These are phyloP conservation scores for Brachycybe producta DNA, from an alignment of 2,888 invertebrate species.

Conservation along the genomic window DNA sequence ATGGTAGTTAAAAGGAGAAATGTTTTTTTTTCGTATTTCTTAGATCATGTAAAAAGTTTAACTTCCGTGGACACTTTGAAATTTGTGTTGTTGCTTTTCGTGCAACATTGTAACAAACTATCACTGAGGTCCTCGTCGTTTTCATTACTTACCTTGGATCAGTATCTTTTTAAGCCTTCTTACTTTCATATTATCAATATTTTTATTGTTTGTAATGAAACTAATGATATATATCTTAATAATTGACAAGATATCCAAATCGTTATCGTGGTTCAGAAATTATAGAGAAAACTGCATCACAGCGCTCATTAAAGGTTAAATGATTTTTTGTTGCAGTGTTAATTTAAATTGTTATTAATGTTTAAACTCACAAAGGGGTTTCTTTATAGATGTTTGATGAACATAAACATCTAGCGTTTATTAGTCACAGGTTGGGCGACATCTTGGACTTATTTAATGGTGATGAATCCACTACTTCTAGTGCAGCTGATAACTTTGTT, in stretches of 20 bases:
- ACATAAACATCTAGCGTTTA: slow-evolving; percentile 15
- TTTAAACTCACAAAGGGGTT: neutral
- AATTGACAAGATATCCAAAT: slow-evolving; percentile 11
- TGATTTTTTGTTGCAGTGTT: neutral
- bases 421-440: slow-evolving; percentile 12
- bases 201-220: neutral
- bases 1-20: neutral
- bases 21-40: neutral
- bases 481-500: neutral
- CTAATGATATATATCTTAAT: slow-evolving; percentile 1
- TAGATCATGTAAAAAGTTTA: slow-evolving; percentile 18
- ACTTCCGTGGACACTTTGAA: slow-evolving; percentile 18
- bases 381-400: slow-evolving; percentile 16
- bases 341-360: neutral
- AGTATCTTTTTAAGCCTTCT: slow-evolving; percentile 16
- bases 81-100: slow-evolving; percentile 17
- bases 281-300: slow-evolving; percentile 8
- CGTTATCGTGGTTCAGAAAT: neutral
- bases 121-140: slow-evolving; percentile 10
- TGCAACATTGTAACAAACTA: slow-evolving; percentile 16
- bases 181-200: neutral
- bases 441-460: slow-evolving; percentile 15
- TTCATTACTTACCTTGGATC: slow-evolving; percentile 15
- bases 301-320: slow-evolving; percentile 3
- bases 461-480: neutral